Evolutionary conservation across 2,113 vertebrate genomes (phyloP), one percentile per base, ranked within the genome.

Genomic region (Nerophis lumbriciformis): DNA sequence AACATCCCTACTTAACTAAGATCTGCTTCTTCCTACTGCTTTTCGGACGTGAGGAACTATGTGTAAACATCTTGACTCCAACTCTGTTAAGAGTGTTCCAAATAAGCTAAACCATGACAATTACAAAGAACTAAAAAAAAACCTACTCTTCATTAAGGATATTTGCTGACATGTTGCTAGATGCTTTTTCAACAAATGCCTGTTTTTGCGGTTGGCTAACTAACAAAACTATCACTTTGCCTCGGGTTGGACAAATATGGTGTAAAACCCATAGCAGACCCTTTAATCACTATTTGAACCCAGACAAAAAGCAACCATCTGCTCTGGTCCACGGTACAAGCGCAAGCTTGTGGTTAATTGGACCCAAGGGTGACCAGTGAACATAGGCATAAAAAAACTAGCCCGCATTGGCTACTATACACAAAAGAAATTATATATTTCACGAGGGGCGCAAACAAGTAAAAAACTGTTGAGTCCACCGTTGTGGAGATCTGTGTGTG

Each of bases 261-360:
- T 44, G 38, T 53, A 47, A 70, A 70, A 79, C 53, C 57, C 66
- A 67, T 37, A 72, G 55, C 61, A 49, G 50, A 62, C 28, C 71
- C 38, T 77, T 68, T 63, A 75, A 79, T 75, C 71, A 79, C 60
- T 51, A 58, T 78, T 77, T 70, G 59, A 69, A 53, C 48, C 51
- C 6, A 15, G 50, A 68, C 72, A 64, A 76, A 71, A 59, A 63
- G 57, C 61, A 59, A 52, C 69, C 70, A 84, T 81, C 78, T 88
- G 84, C 61, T 82, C 58, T 65, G 59, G 37, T 76, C 53, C 57
- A 71, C 53, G 59, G 15, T 69, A 48, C 53, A 66, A 69, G 69
- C 61, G 69, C 71, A 52, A 64, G 50, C 60, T 79, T 75, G 39
- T 68, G 66, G 74, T 73, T 81, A 88, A 83, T 83, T 81, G 76